Evolutionary conservation across 2,797 vertebrate species (phyloP).

Genomic region (Epinephelus coioides): DNA sequence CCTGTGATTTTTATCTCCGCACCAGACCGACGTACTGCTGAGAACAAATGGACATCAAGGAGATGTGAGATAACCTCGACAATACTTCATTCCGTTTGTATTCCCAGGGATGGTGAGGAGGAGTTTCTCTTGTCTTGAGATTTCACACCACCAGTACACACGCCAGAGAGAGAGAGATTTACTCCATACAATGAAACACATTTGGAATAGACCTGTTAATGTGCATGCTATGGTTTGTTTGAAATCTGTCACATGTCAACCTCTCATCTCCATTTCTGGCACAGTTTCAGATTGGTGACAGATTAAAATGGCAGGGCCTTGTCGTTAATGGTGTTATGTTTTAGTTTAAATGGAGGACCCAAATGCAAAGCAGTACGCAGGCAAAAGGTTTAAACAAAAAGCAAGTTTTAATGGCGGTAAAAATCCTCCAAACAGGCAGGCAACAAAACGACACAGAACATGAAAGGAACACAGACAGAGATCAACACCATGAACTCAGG

Average conservation of each 20-base stretch:
- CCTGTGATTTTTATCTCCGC: constrained; percentile 38
- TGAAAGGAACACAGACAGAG: too few relatives aligned
- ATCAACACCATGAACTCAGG: too few relatives aligned
- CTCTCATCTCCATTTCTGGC: not conserved
- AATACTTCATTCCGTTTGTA: constrained; percentile 23
- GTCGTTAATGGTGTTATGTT: too few relatives aligned
- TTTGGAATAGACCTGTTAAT: not conserved
- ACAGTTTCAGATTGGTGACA: not conserved
- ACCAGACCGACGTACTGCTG: not conserved
- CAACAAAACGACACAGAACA: too few relatives aligned
- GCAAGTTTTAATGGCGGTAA: too few relatives aligned
- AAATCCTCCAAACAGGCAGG: too few relatives aligned
- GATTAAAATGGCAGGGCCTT: too few relatives aligned
- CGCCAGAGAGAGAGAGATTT: not conserved
- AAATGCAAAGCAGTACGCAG: too few relatives aligned
- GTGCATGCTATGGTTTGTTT: not conserved
- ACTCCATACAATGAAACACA: not conserved
- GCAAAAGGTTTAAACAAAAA: too few relatives aligned
- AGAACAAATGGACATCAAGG: constrained; percentile 45
- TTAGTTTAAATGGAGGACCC: too few relatives aligned
- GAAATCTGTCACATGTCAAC: not conserved
- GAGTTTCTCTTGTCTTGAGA: constrained; percentile 8
- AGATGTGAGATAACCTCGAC: constrained; percentile 29
- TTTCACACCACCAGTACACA: not conserved
- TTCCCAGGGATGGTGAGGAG: constrained; percentile 16